Evolutionary conservation across 2,888 invertebrate genomes (phyloP).

Genomic region (Andrena trimmerana): DNA sequence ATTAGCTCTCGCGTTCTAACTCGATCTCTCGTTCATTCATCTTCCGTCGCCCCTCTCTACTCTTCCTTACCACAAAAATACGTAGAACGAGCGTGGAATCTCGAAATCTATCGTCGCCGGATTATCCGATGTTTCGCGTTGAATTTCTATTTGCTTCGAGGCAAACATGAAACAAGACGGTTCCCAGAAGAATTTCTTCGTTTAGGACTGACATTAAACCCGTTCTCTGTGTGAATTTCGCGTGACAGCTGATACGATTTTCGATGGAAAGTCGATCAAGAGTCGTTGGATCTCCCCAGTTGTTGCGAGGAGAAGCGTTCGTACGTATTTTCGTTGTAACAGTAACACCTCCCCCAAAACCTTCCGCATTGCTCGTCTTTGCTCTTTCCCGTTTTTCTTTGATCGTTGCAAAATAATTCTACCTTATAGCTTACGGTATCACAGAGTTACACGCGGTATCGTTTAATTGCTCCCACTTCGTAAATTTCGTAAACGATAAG

Average conservation of each 20-base stretch:
- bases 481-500: conserved; percentile 66
- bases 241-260: conserved; percentile 32
- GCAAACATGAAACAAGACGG: background rate
- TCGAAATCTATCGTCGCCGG: conserved; percentile 43
- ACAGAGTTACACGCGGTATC: conserved; percentile 84
- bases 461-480: conserved; percentile 77
- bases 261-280: conserved; percentile 33
- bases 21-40: conserved; percentile 8
- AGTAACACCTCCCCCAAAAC: conserved; percentile 19
- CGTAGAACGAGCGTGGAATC: conserved; percentile 32
- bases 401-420: conserved; percentile 82
- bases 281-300: background rate
- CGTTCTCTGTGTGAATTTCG: background rate
- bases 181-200: background rate
- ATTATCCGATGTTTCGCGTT: background rate
- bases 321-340: conserved; percentile 57
- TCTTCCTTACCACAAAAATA: conserved; percentile 19
- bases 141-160: background rate
- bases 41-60: conserved; percentile 3
- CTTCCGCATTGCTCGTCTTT: background rate
- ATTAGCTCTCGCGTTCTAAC: conserved; percentile 21
- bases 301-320: conserved; percentile 50
- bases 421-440: conserved; percentile 84
- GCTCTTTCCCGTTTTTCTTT: conserved; percentile 43
- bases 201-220: background rate